Evolutionary conservation across 2,113 vertebrate species (phyloP).

Genomic region (Phalacrocorax brasilianus): DNA sequence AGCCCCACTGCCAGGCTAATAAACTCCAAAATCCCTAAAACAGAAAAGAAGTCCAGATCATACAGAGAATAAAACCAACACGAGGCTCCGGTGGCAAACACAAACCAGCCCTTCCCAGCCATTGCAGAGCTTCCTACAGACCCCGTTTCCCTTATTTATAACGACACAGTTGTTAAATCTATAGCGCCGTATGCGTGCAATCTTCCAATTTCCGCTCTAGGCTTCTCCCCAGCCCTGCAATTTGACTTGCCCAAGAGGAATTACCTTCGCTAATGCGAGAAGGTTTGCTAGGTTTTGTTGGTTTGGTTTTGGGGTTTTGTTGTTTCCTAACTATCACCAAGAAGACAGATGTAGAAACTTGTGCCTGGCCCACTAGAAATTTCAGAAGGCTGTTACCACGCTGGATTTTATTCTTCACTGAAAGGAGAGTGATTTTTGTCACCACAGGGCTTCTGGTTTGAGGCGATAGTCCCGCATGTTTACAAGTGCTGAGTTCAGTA

Average conservation of each 20-base stretch:
- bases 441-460: neutral
- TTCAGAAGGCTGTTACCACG: neutral
- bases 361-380: neutral
- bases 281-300: neutral
- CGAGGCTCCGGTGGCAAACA: neutral
- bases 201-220: neutral
- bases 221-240: neutral
- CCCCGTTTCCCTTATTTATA: neutral
- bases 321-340: neutral
- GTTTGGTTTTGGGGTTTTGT: neutral
- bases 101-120: neutral
- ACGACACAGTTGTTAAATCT: neutral
- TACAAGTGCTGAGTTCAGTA: neutral
- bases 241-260: neutral
- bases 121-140: neutral
- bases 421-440: neutral
- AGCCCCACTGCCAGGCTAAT: slow-evolving; percentile 98
- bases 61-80: neutral
- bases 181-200: accelerated
- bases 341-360: neutral
- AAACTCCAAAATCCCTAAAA: slow-evolving; percentile 96
- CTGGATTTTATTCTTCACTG: neutral
- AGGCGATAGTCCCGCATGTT: neutral
- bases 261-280: neutral
- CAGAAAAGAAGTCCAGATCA: slow-evolving; percentile 14